Percentiles rank a stretch among this genome's conserved stretches.
Evolutionary conservation across 1,140 invertebrate species (phyloP).

Genomic region (Dinoponera quadriceps): DNA sequence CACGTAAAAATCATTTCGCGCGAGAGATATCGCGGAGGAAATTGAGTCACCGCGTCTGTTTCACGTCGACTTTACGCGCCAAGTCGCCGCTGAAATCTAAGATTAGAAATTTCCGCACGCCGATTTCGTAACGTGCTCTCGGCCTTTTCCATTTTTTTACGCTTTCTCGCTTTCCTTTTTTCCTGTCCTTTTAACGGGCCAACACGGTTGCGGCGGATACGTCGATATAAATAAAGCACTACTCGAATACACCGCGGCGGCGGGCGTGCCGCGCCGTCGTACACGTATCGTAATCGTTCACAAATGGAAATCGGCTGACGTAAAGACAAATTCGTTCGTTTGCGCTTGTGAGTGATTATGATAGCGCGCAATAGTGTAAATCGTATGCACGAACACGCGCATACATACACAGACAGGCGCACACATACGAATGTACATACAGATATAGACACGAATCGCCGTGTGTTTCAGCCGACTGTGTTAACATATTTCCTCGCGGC

Average conservation of each 20-base stretch:
- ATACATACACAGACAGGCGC: neutral
- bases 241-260: neutral
- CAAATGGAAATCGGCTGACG: conserved; percentile 68
- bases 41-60: conserved; percentile 5
- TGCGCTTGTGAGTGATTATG: conserved; percentile 69
- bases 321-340: conserved; percentile 71
- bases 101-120: conserved; percentile 45
- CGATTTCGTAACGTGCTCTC: conserved; percentile 51
- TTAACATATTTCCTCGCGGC: conserved; percentile 57
- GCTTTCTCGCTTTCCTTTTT: too few relatives aligned
- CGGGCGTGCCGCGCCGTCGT: too few relatives aligned
- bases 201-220: neutral
- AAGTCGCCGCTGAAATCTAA: conserved; percentile 44
- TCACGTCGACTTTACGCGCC: neutral
- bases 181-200: neutral
- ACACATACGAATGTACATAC: neutral
- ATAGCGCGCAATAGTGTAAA: conserved; percentile 58
- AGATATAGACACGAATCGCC: neutral
- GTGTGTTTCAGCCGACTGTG: conserved; percentile 19
- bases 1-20: conserved; percentile 14
- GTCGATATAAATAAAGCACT: conserved; percentile 28
- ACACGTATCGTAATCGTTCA: conserved; percentile 57
- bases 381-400: neutral
- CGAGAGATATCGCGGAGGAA: neutral
- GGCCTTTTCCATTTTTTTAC: too few relatives aligned